These are phyloP conservation scores for Micrastur ruficollis DNA, from an alignment of 2,797 vertebrate species.

Conservation along the genomic window DNA sequence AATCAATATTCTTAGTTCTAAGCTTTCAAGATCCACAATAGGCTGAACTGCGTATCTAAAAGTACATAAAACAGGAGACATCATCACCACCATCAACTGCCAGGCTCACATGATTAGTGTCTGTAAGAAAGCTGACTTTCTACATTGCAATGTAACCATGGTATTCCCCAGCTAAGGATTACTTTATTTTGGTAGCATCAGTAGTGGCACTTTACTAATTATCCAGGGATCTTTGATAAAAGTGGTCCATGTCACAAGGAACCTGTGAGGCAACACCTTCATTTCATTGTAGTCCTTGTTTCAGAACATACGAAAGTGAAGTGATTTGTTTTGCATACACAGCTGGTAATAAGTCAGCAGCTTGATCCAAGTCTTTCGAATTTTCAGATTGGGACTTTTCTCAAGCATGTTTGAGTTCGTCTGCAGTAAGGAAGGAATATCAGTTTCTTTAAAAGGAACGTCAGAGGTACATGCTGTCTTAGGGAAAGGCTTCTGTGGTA, in stretches of 20 bases:
- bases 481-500: background rate
- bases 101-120: background rate
- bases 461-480: background rate
- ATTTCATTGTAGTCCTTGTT: background rate
- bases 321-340: background rate
- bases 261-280: background rate
- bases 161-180: background rate
- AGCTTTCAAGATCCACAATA: background rate
- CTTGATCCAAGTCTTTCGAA: background rate
- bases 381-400: conserved; percentile 40
- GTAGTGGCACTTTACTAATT: background rate
- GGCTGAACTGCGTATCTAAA: background rate
- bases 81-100: background rate
- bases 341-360: conserved; percentile 28
- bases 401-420: conserved; percentile 5
- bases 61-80: background rate
- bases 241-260: background rate
- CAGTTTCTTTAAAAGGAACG: background rate
- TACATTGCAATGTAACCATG: background rate
- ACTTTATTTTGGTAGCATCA: background rate
- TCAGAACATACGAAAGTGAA: background rate
- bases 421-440: background rate
- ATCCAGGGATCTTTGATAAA: background rate
- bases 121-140: background rate
- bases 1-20: background rate